phyloP scores from a whole-genome alignment of 2,113 vertebrate genomes.

The Myxocyprinus asiaticus region DNA sequence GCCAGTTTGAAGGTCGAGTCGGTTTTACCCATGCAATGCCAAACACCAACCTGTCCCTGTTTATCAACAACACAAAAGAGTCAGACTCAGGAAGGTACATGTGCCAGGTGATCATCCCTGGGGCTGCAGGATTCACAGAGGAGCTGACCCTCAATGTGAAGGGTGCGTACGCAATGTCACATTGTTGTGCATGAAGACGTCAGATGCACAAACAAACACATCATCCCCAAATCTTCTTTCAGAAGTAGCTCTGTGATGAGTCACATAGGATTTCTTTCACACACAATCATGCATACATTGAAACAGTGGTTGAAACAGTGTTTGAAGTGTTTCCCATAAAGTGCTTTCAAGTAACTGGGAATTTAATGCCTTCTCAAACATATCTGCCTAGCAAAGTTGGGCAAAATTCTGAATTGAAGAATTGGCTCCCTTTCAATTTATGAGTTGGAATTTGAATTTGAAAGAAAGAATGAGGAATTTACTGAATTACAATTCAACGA shows the following conservation, averaged over 20 bases:
- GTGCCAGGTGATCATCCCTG: conserved; percentile 73
- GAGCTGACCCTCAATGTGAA: conserved; percentile 76
- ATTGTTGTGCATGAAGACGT: not conserved
- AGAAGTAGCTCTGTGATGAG: not conserved
- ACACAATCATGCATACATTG: too few species aligned
- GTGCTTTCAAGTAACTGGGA: too few species aligned
- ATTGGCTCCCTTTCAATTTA: too few species aligned
- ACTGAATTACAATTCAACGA: too few species aligned
- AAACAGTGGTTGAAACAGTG: too few species aligned
- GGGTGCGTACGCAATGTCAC: conserved; percentile 65
- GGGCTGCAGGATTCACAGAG: fast-evolving
- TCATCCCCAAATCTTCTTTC: not conserved
- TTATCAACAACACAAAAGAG: conserved; percentile 79
- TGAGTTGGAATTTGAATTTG: too few species aligned
- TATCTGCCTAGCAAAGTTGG: too few species aligned
- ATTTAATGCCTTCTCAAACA: too few species aligned
- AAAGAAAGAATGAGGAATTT: too few species aligned
- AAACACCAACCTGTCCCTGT: conserved; percentile 76
- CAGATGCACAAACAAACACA: not conserved
- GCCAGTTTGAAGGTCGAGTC: conserved; percentile 62
- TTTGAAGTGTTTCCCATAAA: too few species aligned
- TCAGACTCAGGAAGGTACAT: conserved; percentile 80
- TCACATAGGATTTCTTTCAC: not conserved
- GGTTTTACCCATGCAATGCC: conserved; percentile 69
- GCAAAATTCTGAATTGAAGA: too few species aligned